Evolutionary conservation across 2,888 invertebrate genomes (phyloP).

Genomic region (Aspidiotus rigidus): DNA sequence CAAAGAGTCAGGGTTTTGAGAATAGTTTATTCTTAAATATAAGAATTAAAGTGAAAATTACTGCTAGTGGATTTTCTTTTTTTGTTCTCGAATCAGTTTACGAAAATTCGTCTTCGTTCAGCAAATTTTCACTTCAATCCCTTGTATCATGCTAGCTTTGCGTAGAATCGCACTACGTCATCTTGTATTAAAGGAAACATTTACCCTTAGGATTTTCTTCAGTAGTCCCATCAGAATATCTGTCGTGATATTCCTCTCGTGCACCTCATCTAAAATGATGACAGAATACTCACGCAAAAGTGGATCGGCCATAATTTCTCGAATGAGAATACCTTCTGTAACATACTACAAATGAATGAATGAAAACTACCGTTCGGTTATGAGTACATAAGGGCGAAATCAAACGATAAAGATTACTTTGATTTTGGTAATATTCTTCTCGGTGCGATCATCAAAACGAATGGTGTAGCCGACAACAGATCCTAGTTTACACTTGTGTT

Average conservation of each 20-base stretch:
- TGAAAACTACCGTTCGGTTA: background rate
- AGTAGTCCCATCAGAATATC: constrained; percentile 89
- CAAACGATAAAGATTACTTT: constrained; percentile 49
- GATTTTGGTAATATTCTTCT: constrained; percentile 54
- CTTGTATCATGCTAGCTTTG: background rate
- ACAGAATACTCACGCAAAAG: constrained; percentile 78
- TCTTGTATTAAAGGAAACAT: constrained; percentile 30
- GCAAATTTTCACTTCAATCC: no score
- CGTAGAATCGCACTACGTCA: background rate
- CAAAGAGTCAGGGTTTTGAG: no score
- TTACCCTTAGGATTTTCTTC: constrained; percentile 76
- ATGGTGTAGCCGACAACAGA: constrained; percentile 68
- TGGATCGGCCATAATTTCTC: constrained; percentile 93
- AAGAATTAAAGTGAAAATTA: no score
- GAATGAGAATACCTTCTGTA: constrained; percentile 89
- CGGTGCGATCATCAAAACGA: constrained; percentile 60
- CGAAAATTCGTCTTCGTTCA: no score
- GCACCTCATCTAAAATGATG: constrained; percentile 88
- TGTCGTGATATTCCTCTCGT: constrained; percentile 84
- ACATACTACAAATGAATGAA: constrained; percentile 58
- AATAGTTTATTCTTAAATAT: no score
- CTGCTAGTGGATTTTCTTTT: no score
- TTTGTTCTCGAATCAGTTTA: no score
- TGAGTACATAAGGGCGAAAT: background rate
- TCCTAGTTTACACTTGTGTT: constrained; percentile 68